A percentile compares a stretch with the other conserved stretches of the same genome.
These are phyloP conservation scores for Heliconius himera DNA, from an alignment of 1,140 invertebrate species.

Conservation along the genomic window DNA sequence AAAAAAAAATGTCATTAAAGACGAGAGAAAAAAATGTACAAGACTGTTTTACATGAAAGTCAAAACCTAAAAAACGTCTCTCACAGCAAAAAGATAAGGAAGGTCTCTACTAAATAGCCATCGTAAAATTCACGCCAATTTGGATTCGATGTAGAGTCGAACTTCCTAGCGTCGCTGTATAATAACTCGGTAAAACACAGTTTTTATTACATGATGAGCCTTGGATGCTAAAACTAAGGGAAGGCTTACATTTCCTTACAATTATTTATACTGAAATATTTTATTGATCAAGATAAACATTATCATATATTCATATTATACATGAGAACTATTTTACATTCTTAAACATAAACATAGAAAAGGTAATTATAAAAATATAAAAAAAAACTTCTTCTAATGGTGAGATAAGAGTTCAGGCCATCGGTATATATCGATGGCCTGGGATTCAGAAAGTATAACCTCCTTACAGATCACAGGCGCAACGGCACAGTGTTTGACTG, in stretches of 20 bases:
- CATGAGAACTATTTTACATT: too few species aligned
- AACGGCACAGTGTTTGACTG: too few species aligned
- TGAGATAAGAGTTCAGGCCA: too few species aligned
- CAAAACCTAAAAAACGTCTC: background rate
- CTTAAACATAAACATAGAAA: too few species aligned
- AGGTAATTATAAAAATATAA: too few species aligned
- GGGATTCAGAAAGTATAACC: too few species aligned
- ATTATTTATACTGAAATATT: background rate
- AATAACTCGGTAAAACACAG: constrained; percentile 72
- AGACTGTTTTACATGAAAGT: background rate
- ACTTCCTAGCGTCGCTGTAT: constrained; percentile 61
- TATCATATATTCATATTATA: too few species aligned
- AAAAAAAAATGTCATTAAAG: too few species aligned
- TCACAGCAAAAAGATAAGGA: background rate
- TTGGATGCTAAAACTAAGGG: constrained; percentile 19
- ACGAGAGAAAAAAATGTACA: background rate
- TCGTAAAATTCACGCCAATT: constrained; percentile 69
- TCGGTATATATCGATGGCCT: too few species aligned
- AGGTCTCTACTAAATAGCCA: constrained; percentile 30
- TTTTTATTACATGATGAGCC: constrained; percentile 58
- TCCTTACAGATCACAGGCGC: too few species aligned
- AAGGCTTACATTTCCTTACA: constrained; percentile 1
- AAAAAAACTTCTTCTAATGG: too few species aligned
- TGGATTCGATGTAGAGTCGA: constrained; percentile 58
- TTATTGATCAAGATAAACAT: background rate